A percentile compares a stretch with the other conserved stretches of the same genome.
phyloP scores from a whole-genome alignment of 2,888 invertebrate species.

The Andrena bucephala region DNA sequence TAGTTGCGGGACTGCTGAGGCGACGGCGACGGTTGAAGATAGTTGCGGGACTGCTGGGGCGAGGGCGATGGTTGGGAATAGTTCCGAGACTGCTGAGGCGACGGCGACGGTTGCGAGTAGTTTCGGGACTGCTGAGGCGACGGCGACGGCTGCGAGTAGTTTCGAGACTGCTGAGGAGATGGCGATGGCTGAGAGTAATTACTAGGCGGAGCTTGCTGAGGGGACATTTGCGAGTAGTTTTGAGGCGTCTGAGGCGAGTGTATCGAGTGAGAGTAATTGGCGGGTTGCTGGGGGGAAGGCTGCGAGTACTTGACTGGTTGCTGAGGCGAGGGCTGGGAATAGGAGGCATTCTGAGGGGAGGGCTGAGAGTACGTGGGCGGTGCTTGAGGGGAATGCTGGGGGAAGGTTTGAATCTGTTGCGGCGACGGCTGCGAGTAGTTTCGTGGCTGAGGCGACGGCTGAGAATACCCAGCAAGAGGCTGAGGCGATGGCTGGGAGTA shows the following conservation, averaged over 20 bases:
- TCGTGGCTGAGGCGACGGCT: constrained; percentile 76
- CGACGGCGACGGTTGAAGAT: constrained; percentile 72
- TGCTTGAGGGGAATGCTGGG: constrained; percentile 78
- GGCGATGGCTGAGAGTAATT: constrained; percentile 78
- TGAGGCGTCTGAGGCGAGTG: constrained; percentile 84
- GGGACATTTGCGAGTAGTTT: constrained; percentile 84
- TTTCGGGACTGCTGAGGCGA: constrained; percentile 81
- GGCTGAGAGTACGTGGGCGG: constrained; percentile 85
- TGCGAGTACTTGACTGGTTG: constrained; percentile 84
- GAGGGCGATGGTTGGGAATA: constrained; percentile 74
- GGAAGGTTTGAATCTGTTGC: constrained; percentile 75
- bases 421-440: constrained; percentile 79
- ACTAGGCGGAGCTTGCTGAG: constrained; percentile 82
- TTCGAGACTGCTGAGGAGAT: constrained; percentile 84
- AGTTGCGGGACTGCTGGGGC: constrained; percentile 81
- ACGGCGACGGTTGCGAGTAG: constrained; percentile 65
- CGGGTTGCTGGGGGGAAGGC: constrained; percentile 81
- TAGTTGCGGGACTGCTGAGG: constrained; percentile 58
- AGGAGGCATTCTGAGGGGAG: constrained; percentile 73
- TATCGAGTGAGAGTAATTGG: constrained; percentile 78
- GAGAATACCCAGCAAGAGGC: constrained; percentile 72
- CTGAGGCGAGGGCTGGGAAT: constrained; percentile 76
- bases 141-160: constrained; percentile 76
- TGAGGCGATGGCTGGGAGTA: constrained; percentile 83
- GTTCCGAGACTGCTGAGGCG: constrained; percentile 84